Evolutionary conservation across 2,888 invertebrate species (phyloP), one percentile per base, ranked within the genome.

Genomic region (Chironomus tentans): DNA sequence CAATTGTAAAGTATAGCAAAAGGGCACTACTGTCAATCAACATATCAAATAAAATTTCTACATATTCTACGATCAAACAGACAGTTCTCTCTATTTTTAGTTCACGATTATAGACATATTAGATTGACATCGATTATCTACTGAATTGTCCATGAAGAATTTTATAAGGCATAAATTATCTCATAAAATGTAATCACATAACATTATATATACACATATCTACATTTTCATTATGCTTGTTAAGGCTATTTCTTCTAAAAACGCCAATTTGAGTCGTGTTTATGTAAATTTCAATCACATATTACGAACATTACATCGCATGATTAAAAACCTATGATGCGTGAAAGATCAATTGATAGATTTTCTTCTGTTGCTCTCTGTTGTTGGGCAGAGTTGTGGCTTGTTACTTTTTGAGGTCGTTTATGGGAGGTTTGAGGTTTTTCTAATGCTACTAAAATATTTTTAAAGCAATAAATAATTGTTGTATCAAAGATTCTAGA

Each of bases 111-210:
- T 12, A 65, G 62, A 62, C 18, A 21, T 22, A 65, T 38, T 21
- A 65, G 24, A 65, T 65, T 65, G 65, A 65, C 65, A 65, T 65
- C 65, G 65, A 65, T 65, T 65, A 65, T 65, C 65, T 65, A 65
- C 65, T 65, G 65, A 65, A 24, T 65, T 65, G 65, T 24, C 21
- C 22, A 21, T 24, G 21, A 65, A 24, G 18, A 18, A 65, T 22
- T 62, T 62, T 18, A 62, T 24, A 65, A 21, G 65, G 2, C 65
- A 18, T 65, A 18, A 65, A 65, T 22, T 21, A 65, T 21, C 65
- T 65, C 65, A 22, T 24, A 13, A 56, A 18, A 56, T 56, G 18
- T 38, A 38, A 38, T 38, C 56, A 56, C 6, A 56, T 56, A 56
- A 56, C 56, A 38, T 38, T 38, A 38, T 38, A 28, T 10, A 38